Evolutionary conservation across 2,888 invertebrate species (phyloP), one percentile per base, ranked within the genome.

Genomic region (Trypoxylon attenuatum): DNA sequence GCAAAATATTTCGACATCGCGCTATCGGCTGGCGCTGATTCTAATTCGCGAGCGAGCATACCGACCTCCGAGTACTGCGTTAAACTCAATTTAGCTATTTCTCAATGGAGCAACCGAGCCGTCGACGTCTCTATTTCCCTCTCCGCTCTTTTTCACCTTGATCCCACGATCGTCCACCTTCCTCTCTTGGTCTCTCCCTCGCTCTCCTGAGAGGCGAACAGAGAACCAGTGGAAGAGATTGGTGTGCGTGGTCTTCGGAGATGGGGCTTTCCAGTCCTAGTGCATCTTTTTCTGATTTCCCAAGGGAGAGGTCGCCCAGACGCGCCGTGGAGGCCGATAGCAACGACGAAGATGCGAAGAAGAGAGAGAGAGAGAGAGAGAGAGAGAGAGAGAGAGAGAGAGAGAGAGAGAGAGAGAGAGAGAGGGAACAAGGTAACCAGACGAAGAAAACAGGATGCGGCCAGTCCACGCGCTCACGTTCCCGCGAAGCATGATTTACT

Each of bases 241-340:
- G 50, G 59, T 68, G 65, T 33, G 52, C 54, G 70, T 41, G 39
- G 38, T 50, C 22, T 6, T 41, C 8, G 27, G 33, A 23, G 42
- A 42, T 13, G 38, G 63, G 57, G 42, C 43, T 25, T 55, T 6
- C 50, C 50, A 54, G 60, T 65, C 77, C 77, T 75, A 77, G 77
- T 82, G 81, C 83, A 84, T 84, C 81, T 84, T 83, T 83, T 80
- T 82, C 78, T 83, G 82, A 84, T 84, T 84, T 84, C 84, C 84
- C 84, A 59, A 25, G 83, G 82, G 84, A 79, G 56, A 69, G 72
- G 69, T 79, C 68, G 64, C 66, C 73, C 63, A 51, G 69, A 52
- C 46, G 41, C 13, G 63, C 59, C 66, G 67, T 58, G 63, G 67
- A 57, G 55, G 43, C 49, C 41, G 25, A n/a, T n/a, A n/a, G n/a